Evolutionary conservation across 2,888 invertebrate genomes (phyloP).

Genomic region (Petrolisthes cinctipes): DNA sequence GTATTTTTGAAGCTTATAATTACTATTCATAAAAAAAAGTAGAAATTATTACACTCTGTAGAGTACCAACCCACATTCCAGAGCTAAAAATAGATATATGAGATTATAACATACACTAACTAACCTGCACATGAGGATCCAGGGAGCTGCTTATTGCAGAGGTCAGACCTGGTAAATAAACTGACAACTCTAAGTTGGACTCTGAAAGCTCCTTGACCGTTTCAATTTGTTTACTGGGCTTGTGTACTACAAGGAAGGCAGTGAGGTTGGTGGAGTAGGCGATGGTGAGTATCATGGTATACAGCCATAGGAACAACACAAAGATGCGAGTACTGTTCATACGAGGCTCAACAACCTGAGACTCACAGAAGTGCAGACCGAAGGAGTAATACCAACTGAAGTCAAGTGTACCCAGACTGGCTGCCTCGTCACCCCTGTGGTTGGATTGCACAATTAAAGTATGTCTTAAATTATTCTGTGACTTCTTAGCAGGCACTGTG

Average conservation of each 20-base stretch:
- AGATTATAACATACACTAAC: too few species aligned
- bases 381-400: conserved; percentile 27
- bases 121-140: too few species aligned
- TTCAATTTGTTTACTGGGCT: conserved; percentile 45
- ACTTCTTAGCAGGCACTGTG: too few species aligned
- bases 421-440: neutral
- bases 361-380: conserved; percentile 20
- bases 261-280: conserved; percentile 66
- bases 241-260: conserved; percentile 66
- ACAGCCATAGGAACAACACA: conserved; percentile 48
- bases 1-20: too few species aligned
- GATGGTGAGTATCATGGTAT: conserved; percentile 52
- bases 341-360: conserved; percentile 4
- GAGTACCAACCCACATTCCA: too few species aligned
- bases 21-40: too few species aligned
- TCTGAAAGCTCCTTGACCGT: conserved; percentile 57
- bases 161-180: neutral
- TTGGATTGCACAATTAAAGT: neutral
- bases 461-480: too few species aligned
- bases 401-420: neutral
- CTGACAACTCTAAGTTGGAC: conserved; percentile 45
- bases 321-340: conserved; percentile 27
- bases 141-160: too few species aligned
- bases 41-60: too few species aligned
- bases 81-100: too few species aligned